Evolutionary conservation across 1,140 invertebrate genomes (phyloP).

Genomic region (Phymastichus coffea): DNA sequence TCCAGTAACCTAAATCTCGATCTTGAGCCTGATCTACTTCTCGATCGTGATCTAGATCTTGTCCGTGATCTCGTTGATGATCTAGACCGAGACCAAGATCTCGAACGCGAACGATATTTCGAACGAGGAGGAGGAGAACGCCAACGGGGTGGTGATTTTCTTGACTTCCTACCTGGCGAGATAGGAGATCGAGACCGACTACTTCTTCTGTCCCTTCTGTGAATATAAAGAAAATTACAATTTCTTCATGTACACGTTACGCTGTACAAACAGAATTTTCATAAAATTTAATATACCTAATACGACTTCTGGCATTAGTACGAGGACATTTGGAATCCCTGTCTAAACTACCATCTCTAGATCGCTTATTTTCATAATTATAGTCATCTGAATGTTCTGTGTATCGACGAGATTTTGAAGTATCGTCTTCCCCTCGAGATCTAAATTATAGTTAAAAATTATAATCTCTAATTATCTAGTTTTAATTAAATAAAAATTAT

Average conservation of each 20-base stretch:
- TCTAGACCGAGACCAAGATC: slow-evolving; percentile 35
- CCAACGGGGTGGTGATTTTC: slow-evolving; percentile 31
- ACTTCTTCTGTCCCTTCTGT: slow-evolving; percentile 13
- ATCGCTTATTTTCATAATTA: slow-evolving; percentile 41
- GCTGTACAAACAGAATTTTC: neutral
- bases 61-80: slow-evolving; percentile 34
- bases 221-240: too few relatives aligned
- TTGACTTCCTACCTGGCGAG: slow-evolving; percentile 32
- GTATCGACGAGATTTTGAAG: slow-evolving; percentile 34
- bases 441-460: slow-evolving; percentile 23
- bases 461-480: neutral
- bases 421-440: slow-evolving; percentile 34
- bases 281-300: slow-evolving; percentile 37
- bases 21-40: slow-evolving; percentile 33
- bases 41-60: slow-evolving; percentile 34
- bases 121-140: slow-evolving; percentile 26
- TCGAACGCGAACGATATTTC: slow-evolving; percentile 31
- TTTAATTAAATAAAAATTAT: slow-evolving; percentile 1
- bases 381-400: slow-evolving; percentile 32
- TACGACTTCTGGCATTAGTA: slow-evolving; percentile 26
- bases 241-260: neutral
- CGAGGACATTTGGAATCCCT: slow-evolving; percentile 36
- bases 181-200: slow-evolving; percentile 17
- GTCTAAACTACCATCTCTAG: slow-evolving; percentile 41
- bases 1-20: slow-evolving; percentile 32